Base-by-base conservation (phyloP, 2,888 invertebrate genomes). In the Limnephilus auricula region DNA sequence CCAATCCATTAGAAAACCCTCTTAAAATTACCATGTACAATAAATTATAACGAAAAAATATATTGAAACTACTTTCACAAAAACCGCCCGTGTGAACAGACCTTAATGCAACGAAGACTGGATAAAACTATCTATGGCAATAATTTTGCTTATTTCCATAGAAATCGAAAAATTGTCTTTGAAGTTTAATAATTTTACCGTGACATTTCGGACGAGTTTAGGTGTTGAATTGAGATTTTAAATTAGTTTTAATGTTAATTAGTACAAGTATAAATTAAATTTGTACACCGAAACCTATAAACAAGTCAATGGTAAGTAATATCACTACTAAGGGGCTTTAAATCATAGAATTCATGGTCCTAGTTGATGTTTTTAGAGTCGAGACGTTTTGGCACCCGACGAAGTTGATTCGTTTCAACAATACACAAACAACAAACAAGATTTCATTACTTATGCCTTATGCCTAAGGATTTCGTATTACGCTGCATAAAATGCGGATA, bases 231-330 rank as follows among this genome's bases (percentile, higher is more conserved):
- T 82, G 82, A 25, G 34, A 82, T 32, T 34, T 82, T 82, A 13
- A 25, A 65, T 65, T 65, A 34, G 15, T 82, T 82, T 82, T 82
- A 37, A 37, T 82, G 34, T 34, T 18, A 37, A 82, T 34, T 34
- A 34, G 32, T 82, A 18, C 18, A 12, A 82, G 25, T 82, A 82
- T 82, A 25, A 15, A n/a, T 82, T 82, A 25, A 82, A 82, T 82
- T 82, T 82, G 18, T 82, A 82, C 15, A 82, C 32, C 80, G 32
- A 18, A 5, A 82, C 32, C 2, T 82, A 37, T 10, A 82, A 34
- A 34, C 37, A 32, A 34, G 34, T 34, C 37, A 82, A 82, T 82
- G 82, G 82, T 82, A 34, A 82, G 82, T 82, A 82, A 32, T 82
- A 6, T 82, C n/a, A 32, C 15, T 13, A 10, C 32, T 25, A 34